These are phyloP conservation scores for Philaethria dido DNA, from an alignment of 2,888 invertebrate species.

Conservation along the genomic window DNA sequence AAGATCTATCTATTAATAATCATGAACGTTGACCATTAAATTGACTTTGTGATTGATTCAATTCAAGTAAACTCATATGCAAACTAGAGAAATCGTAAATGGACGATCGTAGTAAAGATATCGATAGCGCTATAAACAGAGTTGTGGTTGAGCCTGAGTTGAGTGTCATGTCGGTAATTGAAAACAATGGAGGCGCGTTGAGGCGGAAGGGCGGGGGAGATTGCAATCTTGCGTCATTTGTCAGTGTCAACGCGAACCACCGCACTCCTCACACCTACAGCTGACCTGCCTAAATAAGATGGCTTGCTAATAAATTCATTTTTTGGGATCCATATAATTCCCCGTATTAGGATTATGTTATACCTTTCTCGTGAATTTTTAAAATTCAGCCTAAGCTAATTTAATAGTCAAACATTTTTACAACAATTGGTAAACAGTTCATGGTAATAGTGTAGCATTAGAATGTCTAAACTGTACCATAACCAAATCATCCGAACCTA, in stretches of 20 bases:
- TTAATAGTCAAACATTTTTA: not conserved
- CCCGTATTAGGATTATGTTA: not conserved
- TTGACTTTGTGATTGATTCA: slow-evolving; percentile 61
- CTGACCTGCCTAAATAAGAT: slow-evolving; percentile 77
- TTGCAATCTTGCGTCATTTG: slow-evolving; percentile 91
- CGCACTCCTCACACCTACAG: slow-evolving; percentile 70
- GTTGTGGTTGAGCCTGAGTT: slow-evolving; percentile 72
- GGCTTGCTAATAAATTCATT: slow-evolving; percentile 35
- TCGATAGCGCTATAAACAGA: slow-evolving; percentile 71
- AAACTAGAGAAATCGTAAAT: slow-evolving; percentile 70
- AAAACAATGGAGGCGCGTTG: slow-evolving; percentile 80
- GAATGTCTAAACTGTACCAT: not conserved
- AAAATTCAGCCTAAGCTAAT: not conserved
- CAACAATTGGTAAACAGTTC: too few species aligned
- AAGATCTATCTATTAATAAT: slow-evolving; percentile 42
- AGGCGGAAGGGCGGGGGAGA: slow-evolving; percentile 84
- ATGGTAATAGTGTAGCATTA: not conserved
- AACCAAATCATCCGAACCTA: slow-evolving; percentile 31
- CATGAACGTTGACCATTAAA: slow-evolving; percentile 20
- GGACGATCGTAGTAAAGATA: slow-evolving; percentile 74
- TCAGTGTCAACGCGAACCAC: slow-evolving; percentile 86
- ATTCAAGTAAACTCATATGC: slow-evolving; percentile 61
- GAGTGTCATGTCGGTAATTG: slow-evolving; percentile 82
- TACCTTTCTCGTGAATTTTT: not conserved
- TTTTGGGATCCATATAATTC: not conserved